Percentiles rank a stretch among this genome's conserved stretches.
Evolutionary conservation across 2,797 vertebrate genomes (phyloP).

Genomic region (Merluccius polli): DNA sequence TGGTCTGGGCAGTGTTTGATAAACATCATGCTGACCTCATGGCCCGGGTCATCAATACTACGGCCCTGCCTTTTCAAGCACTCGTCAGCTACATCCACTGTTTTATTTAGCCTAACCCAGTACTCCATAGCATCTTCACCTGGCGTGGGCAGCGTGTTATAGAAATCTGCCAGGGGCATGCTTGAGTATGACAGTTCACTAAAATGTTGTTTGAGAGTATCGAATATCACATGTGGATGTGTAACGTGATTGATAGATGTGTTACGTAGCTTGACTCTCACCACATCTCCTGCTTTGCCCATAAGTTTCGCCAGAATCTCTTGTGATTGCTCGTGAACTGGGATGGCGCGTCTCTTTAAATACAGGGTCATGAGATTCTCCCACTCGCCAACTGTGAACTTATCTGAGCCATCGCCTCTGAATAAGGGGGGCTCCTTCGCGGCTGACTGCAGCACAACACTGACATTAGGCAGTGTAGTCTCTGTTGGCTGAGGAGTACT

Average conservation of each 20-base stretch:
- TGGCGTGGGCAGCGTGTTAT: constrained; percentile 24
- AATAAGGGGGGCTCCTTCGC: constrained; percentile 30
- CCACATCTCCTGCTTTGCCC: constrained; percentile 33
- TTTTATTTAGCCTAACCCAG: constrained; percentile 42
- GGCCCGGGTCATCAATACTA: constrained; percentile 21
- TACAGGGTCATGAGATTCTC: constrained; percentile 27
- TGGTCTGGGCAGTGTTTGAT: constrained; percentile 41
- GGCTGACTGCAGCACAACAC: constrained; percentile 23
- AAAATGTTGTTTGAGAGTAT: constrained; percentile 32
- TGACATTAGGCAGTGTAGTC: constrained; percentile 23
- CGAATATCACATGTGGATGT: constrained; percentile 14
- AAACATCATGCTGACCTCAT: constrained; percentile 49
- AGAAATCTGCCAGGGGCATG: constrained; percentile 35
- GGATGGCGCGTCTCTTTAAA: constrained; percentile 17
- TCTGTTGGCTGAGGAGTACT: constrained; percentile 11
- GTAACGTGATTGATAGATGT: constrained; percentile 11
- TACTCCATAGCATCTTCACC: constrained; percentile 33
- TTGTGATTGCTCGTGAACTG: constrained; percentile 31
- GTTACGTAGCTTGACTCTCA: constrained; percentile 28
- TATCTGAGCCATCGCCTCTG: constrained; percentile 33
- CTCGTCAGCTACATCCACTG: constrained; percentile 33
- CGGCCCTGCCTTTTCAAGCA: constrained; percentile 34
- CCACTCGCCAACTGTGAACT: constrained; percentile 30
- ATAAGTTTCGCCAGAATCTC: constrained; percentile 30
- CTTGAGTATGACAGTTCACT: constrained; percentile 20